Evolutionary conservation across 2,797 vertebrate species (phyloP).

Genomic region (Momotus momota): DNA sequence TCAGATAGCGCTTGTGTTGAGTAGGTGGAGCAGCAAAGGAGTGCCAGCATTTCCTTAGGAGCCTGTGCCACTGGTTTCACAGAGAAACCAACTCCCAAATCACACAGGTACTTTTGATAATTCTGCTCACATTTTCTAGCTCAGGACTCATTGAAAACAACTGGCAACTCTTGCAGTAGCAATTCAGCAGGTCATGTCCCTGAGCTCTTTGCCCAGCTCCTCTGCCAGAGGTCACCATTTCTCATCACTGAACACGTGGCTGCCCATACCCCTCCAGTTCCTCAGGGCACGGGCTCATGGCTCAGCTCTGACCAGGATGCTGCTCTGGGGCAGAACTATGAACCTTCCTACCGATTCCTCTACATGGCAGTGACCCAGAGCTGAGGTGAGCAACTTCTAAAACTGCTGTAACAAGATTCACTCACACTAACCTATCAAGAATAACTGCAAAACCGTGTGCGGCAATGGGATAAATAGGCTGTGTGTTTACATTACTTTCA

Average conservation of each 20-base stretch:
- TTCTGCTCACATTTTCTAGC: background rate
- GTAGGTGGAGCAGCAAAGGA: background rate
- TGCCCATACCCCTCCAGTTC: background rate
- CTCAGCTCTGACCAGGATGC: background rate
- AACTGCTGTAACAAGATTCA: background rate
- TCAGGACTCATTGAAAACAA: background rate
- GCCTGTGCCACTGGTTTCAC: background rate
- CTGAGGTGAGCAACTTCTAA: background rate
- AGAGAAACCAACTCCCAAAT: background rate
- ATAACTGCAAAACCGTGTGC: background rate
- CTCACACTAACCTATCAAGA: background rate
- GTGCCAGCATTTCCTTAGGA: accelerated
- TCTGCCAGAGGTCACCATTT: background rate
- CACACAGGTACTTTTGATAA: background rate
- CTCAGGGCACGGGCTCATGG: accelerated
- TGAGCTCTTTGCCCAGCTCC: background rate
- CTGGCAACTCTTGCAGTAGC: background rate
- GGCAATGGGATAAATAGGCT: background rate
- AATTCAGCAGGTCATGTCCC: background rate
- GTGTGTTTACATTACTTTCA: accelerated
- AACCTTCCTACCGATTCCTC: background rate
- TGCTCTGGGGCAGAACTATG: background rate
- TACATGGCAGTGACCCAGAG: accelerated
- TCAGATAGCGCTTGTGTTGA: accelerated
- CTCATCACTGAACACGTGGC: accelerated